phyloP scores from a whole-genome alignment of 2,888 invertebrate species.

The Netelia virgata region DNA sequence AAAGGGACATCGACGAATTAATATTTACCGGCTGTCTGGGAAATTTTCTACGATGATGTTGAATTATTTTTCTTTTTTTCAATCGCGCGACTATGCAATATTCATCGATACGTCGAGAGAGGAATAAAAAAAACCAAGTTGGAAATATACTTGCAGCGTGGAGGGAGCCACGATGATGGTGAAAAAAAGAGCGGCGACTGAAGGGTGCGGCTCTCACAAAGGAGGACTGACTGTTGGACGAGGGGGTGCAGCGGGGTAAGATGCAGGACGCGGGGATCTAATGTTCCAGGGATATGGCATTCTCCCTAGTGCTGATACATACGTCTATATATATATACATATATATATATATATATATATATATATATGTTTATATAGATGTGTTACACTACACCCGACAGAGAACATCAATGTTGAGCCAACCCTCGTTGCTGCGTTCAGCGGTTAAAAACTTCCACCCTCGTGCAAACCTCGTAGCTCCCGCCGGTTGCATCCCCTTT shows the following conservation, averaged over 20 bases:
- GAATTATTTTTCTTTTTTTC: too few species aligned
- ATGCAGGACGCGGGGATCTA: neutral
- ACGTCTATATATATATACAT: constrained; percentile 28
- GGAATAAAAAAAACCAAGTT: neutral
- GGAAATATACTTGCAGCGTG: neutral
- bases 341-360: constrained; percentile 15
- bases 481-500: constrained; percentile 32
- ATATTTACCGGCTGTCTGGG: too few species aligned
- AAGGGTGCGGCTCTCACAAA: constrained; percentile 33
- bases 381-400: constrained; percentile 20
- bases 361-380: constrained; percentile 13
- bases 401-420: constrained; percentile 33
- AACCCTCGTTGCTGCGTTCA: constrained; percentile 42
- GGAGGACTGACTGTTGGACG: neutral
- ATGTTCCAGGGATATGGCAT: constrained; percentile 12
- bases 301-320: neutral
- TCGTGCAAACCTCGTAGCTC: constrained; percentile 31
- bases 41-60: too few species aligned
- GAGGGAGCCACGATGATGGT: neutral
- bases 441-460: constrained; percentile 58
- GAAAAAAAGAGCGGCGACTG: neutral
- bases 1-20: too few species aligned
- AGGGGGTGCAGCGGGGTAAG: neutral
- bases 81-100: neutral
- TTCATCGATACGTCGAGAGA: neutral